Evolutionary conservation across 2,113 vertebrate species (phyloP), one percentile per base, ranked within the genome.

Genomic region (Boulengeromyrus knoepffleri): DNA sequence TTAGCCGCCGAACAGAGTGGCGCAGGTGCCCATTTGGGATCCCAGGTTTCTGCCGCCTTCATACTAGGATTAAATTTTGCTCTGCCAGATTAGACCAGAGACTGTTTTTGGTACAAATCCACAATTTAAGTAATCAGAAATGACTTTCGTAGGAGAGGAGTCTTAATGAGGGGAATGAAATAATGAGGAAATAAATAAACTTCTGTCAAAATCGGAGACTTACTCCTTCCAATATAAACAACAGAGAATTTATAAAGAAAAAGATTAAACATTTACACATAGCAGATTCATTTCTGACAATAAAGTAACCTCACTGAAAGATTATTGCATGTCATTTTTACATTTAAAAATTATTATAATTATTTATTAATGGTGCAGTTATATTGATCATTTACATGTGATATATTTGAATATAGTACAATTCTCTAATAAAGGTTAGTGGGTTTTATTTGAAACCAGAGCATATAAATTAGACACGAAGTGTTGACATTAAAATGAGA

Each of bases 1-100:
- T 95, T 92, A 93, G 93, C 89, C 91, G 92, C 91, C 94, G 93
- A 95, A 90, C 92, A 94, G 93, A 92, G 94, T 93, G 90, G 92
- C 66, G 90, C 92, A 84, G 91, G 45, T 91, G 92, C 89, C 89
- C 92, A 39, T 83, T 85, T 84, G 49, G 87, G 88, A 84, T 90
- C 53, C 36, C 70, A 31, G 36, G 66, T 24, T 77, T 45, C 52
- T 17, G 39, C 70, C 9, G 53, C 85, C 88, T 86, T 74, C 85
- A 15, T 89, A 74, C 56, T 83, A n/a, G 17, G 77, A 66, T 58
- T 46, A 21, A 8, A 46, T 88, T 88, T 88, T 58, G 88, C 92
- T 92, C 87, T 90, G 88, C 86, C 77, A 90, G 74, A 92, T 88
- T 93, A 92, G 92, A 90, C 92, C 90, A 56, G 88, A 88, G 90